Evolutionary conservation across 2,113 vertebrate species (phyloP).

Genomic region (Ciconia maguari): DNA sequence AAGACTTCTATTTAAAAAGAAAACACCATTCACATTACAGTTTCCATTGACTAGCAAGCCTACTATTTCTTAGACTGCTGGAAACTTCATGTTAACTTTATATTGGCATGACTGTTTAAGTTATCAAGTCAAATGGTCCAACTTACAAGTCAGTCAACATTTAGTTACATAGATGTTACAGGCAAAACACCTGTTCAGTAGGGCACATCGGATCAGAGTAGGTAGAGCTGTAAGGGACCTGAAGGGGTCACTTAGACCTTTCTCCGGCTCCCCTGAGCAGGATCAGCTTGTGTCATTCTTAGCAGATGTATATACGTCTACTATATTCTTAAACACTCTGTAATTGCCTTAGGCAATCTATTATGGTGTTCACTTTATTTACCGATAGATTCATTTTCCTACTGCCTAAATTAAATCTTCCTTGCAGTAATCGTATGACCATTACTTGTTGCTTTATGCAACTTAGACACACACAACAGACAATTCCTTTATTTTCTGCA

Average conservation of each 20-base stretch:
- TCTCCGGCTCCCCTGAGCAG: not conserved
- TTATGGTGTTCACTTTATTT: not conserved
- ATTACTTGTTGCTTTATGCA: not conserved
- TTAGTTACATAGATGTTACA: not conserved
- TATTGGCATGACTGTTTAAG: not conserved
- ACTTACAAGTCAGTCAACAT: too few relatives aligned
- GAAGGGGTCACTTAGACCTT: not conserved
- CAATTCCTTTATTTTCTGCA: not conserved
- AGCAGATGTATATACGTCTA: not conserved
- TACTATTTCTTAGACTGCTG: not conserved
- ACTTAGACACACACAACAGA: not conserved
- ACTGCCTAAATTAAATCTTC: not conserved
- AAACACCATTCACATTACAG: not conserved
- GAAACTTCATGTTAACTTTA: not conserved
- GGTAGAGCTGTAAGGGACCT: not conserved
- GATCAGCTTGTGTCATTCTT: not conserved
- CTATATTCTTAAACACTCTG: not conserved
- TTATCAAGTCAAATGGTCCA: not conserved
- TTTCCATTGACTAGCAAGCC: not conserved
- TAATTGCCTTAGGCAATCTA: not conserved
- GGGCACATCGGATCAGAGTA: not conserved
- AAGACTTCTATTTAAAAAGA: not conserved
- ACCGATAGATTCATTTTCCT: not conserved
- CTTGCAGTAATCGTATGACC: not conserved
- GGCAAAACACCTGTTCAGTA: not conserved